Percentiles rank a stretch among this genome's conserved stretches.
phyloP scores from a whole-genome alignment of 2,113 vertebrate species.

The Ancistrus triradiatus region DNA sequence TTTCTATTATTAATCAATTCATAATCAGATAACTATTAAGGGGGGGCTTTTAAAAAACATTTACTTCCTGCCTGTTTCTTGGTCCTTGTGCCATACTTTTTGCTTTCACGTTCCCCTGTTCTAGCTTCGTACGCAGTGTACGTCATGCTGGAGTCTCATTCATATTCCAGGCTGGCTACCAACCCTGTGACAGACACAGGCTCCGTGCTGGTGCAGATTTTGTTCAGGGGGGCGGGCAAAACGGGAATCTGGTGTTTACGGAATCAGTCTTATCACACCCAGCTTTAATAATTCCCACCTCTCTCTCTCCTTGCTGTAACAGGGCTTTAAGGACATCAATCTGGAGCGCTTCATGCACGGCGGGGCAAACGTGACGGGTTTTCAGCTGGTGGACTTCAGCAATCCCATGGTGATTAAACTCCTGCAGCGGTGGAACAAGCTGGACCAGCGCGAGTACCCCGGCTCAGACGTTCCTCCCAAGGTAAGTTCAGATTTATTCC shows the following conservation, averaged over 20 bases:
- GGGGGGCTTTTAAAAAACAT: too few species aligned
- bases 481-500: too few species aligned
- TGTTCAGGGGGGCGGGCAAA: constrained; percentile 32
- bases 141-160: constrained; percentile 32
- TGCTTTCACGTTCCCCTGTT: neutral
- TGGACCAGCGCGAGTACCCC: constrained; percentile 97
- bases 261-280: constrained; percentile 38
- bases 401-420: constrained; percentile 94
- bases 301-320: constrained; percentile 19
- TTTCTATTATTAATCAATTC: too few species aligned
- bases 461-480: constrained; percentile 94
- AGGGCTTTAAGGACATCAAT: constrained; percentile 99
- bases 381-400: constrained; percentile 97
- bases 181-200: constrained; percentile 25
- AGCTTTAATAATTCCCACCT: constrained; percentile 35
- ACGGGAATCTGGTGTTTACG: constrained; percentile 36
- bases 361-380: constrained; percentile 96
- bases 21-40: too few species aligned
- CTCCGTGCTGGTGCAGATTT: constrained; percentile 29
- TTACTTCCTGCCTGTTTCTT: too few species aligned
- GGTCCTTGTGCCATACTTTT: neutral
- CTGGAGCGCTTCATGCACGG: constrained; percentile 98
- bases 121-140: neutral
- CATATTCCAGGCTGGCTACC: constrained; percentile 38
- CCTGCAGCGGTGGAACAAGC: constrained; percentile 98